A percentile compares a stretch with the other conserved stretches of the same genome.
These are phyloP conservation scores for Lophotis ruficrista DNA, from an alignment of 2,113 vertebrate species.

Conservation along the genomic window DNA sequence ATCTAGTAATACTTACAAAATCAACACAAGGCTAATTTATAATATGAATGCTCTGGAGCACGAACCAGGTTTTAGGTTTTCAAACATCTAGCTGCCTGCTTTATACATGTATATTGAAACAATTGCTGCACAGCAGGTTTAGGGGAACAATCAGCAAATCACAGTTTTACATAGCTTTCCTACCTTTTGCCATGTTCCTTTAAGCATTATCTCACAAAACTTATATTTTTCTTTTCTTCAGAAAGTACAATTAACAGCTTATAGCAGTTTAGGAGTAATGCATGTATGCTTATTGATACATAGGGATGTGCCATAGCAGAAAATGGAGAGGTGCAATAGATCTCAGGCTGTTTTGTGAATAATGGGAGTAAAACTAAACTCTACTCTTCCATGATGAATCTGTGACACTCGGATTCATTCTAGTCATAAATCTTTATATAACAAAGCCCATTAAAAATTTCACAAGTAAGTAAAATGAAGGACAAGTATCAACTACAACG, in stretches of 20 bases:
- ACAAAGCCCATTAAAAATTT: background rate
- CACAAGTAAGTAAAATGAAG: background rate
- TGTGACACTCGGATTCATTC: background rate
- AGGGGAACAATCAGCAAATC: slow-evolving; percentile 5
- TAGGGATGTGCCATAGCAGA: background rate
- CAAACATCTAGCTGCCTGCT: background rate
- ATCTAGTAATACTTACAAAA: background rate
- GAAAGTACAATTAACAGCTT: background rate
- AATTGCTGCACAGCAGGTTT: background rate
- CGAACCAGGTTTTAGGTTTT: background rate
- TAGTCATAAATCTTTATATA: background rate
- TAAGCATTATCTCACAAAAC: background rate
- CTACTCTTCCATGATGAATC: background rate
- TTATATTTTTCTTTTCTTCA: background rate
- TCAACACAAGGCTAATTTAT: background rate
- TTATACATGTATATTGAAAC: slow-evolving; percentile 48
- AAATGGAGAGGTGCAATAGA: background rate
- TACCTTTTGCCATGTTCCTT: background rate
- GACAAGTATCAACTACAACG: background rate
- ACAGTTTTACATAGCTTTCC: background rate
- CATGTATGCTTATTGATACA: background rate
- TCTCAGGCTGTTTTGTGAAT: background rate
- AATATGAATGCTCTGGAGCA: background rate
- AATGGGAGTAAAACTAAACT: background rate
- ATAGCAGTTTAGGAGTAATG: background rate